A percentile compares a stretch with the other conserved stretches of the same genome.
These are phyloP conservation scores for Hemichromis elongatus DNA, from an alignment of 2,113 vertebrate species.

Conservation along the genomic window DNA sequence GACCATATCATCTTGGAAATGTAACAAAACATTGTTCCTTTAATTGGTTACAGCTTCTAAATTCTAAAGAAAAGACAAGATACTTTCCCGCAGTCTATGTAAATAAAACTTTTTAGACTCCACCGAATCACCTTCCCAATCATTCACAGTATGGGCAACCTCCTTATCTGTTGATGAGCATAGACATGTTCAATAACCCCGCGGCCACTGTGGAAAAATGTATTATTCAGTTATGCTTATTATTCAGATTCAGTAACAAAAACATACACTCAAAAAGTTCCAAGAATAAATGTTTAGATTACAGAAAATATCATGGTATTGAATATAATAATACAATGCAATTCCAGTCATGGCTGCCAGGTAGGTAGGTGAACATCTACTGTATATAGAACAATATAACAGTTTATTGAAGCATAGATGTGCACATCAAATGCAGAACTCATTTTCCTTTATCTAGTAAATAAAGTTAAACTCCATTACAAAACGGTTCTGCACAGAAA, in stretches of 20 bases:
- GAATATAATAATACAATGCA: slow-evolving; percentile 31
- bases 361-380: slow-evolving; percentile 55
- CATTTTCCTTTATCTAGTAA: slow-evolving; percentile 71
- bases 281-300: slow-evolving; percentile 6
- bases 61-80: background rate
- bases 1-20: background rate
- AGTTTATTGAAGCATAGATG: slow-evolving; percentile 59
- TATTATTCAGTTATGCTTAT: background rate
- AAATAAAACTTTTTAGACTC: background rate
- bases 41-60: background rate
- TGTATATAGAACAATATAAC: slow-evolving; percentile 56
- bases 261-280: slow-evolving; percentile 9
- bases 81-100: background rate
- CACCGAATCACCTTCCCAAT: background rate
- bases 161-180: background rate
- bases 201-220: background rate
- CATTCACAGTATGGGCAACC: background rate
- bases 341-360: slow-evolving; percentile 35
- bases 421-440: slow-evolving; percentile 49
- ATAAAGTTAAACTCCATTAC: slow-evolving; percentile 74
- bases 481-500: slow-evolving; percentile 64
- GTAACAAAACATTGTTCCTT: background rate
- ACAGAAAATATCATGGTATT: background rate
- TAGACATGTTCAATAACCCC: background rate
- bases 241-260: background rate